These are phyloP conservation scores for Zaprionus ornatus DNA, from an alignment of 1,140 invertebrate genomes.

Conservation along the genomic window DNA sequence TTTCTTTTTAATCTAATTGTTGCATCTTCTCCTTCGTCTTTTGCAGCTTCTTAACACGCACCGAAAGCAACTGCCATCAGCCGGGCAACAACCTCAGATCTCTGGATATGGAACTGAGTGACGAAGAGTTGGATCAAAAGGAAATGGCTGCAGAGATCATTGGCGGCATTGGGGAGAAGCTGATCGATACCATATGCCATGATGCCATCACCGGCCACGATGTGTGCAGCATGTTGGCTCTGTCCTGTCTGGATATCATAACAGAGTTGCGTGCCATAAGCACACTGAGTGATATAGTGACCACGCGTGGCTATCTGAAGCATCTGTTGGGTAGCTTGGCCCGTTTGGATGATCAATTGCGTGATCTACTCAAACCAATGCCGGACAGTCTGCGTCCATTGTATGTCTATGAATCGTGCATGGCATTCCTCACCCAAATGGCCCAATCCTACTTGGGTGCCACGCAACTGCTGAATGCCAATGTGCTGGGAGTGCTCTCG, in stretches of 20 bases:
- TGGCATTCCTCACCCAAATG: conserved; percentile 91
- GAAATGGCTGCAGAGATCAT: conserved; percentile 85
- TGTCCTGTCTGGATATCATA: conserved; percentile 92
- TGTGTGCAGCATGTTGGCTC: conserved; percentile 93
- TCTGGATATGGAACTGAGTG: too few species aligned
- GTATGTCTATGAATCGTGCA: conserved; percentile 95
- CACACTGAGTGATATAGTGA: conserved; percentile 90
- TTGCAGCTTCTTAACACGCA: conserved; percentile 85
- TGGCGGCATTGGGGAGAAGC: conserved; percentile 90
- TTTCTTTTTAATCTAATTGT: neutral
- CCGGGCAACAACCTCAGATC: neutral
- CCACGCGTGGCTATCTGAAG: conserved; percentile 92
- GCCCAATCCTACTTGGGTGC: conserved; percentile 90
- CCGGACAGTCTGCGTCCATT: conserved; percentile 90
- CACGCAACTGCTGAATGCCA: conserved; percentile 90
- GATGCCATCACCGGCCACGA: conserved; percentile 95
- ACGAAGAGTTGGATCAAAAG: conserved; percentile 30
- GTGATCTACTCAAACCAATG: conserved; percentile 88
- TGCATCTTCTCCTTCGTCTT: neutral
- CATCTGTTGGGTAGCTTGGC: conserved; percentile 92
- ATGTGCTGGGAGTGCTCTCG: conserved; percentile 89
- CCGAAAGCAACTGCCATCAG: conserved; percentile 84
- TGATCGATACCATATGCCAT: conserved; percentile 92
- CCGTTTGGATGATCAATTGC: conserved; percentile 90
- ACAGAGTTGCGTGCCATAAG: conserved; percentile 89